These are phyloP conservation scores for Pseudorhiza aurosa DNA, from an alignment of 30 jellyfish, hydroid and myxozoan species.

Conservation along the genomic window DNA sequence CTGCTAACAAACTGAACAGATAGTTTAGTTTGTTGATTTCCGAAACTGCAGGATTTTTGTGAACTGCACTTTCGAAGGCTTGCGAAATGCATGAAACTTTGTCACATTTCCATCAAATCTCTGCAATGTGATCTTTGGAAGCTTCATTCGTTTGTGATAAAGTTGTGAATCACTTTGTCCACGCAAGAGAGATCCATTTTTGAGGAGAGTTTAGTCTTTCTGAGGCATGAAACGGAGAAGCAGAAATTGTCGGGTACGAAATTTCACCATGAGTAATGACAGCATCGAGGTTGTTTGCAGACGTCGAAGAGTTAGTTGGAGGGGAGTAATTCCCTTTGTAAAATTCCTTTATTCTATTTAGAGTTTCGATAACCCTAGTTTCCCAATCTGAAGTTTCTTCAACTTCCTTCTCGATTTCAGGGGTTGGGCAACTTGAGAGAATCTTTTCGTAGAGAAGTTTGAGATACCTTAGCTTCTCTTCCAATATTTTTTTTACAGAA, in stretches of 20 bases:
- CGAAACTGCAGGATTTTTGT: not conserved
- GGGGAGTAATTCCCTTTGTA: constrained; percentile 2
- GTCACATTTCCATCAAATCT: not conserved
- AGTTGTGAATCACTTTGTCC: not conserved
- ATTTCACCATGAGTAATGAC: not conserved
- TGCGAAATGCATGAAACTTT: not conserved
- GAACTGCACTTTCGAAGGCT: constrained; percentile 7
- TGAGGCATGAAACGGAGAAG: constrained; percentile 2
- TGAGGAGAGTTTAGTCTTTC: not conserved
- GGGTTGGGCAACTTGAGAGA: constrained; percentile 5
- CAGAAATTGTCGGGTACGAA: constrained; percentile 2
- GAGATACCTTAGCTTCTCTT: not conserved
- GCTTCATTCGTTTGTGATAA: constrained; percentile 14
- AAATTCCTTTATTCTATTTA: not conserved
- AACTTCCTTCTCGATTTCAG: constrained; percentile 6
- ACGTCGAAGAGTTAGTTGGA: not conserved
- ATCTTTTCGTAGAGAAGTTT: not conserved
- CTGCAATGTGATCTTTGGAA: not conserved
- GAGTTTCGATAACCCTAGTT: not conserved
- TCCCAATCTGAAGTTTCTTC: constrained; percentile 8
- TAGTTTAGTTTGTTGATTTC: not conserved
- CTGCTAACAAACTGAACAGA: not conserved
- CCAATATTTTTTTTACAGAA: not conserved
- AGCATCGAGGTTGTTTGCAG: not conserved
- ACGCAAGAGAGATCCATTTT: not conserved